These are phyloP conservation scores for Drosophila cyrtoloma DNA, from an alignment of 2,888 invertebrate genomes.

Conservation along the genomic window DNA sequence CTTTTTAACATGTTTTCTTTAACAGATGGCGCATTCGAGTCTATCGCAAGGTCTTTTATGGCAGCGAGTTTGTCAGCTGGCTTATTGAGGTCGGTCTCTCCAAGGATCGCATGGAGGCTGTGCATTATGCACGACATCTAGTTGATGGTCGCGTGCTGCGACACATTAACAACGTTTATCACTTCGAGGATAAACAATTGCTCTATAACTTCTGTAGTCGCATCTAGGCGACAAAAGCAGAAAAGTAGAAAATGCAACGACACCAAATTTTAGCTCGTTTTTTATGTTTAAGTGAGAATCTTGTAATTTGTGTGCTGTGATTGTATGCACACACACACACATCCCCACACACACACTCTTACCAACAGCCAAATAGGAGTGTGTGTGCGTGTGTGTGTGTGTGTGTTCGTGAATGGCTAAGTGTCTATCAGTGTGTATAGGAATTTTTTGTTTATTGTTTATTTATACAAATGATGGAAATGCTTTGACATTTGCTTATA, in stretches of 20 bases:
- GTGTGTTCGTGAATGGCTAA: constrained; percentile 6
- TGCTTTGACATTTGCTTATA: constrained; percentile 51
- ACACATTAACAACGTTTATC: constrained; percentile 93
- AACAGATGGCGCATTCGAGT: constrained; percentile 92
- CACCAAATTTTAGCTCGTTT: constrained; percentile 70
- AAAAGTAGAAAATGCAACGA: constrained; percentile 49
- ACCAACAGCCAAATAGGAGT: constrained; percentile 66
- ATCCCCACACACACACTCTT: constrained; percentile 17
- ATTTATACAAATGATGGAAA: constrained; percentile 54
- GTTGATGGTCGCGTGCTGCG: constrained; percentile 93
- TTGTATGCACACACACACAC: constrained; percentile 44
- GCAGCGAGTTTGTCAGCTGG: constrained; percentile 94
- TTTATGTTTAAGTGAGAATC: constrained; percentile 43
- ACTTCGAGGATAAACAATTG: constrained; percentile 93
- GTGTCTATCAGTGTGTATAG: constrained; percentile 27
- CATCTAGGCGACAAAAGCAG: constrained; percentile 61
- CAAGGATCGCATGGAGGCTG: constrained; percentile 91
- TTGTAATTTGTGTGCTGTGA: constrained; percentile 76
- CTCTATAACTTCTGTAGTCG: constrained; percentile 91
- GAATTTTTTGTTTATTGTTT: constrained; percentile 48
- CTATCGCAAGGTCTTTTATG: constrained; percentile 93
- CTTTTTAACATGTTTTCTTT: neutral
- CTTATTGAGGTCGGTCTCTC: constrained; percentile 92
- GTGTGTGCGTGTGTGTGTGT: constrained; percentile 16
- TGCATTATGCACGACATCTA: constrained; percentile 92